Evolutionary conservation across 2,113 vertebrate genomes (phyloP).

Genomic region (Trogon melanurus): DNA sequence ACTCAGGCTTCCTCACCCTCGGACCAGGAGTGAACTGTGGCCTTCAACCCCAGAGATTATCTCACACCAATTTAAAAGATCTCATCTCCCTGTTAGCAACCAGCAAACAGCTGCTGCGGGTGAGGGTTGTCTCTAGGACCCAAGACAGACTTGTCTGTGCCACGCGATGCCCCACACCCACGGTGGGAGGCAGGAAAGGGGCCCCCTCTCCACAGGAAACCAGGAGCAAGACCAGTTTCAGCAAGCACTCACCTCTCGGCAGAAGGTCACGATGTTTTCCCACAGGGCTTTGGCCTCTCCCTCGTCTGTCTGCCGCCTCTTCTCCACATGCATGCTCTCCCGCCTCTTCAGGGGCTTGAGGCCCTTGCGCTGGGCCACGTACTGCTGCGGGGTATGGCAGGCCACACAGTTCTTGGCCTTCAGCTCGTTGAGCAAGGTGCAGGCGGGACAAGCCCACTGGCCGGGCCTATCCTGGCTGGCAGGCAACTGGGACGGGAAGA

Average conservation of each 20-base stretch:
- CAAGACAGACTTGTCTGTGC: no score
- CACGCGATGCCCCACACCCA: not conserved
- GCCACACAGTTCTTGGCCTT: constrained; percentile 90
- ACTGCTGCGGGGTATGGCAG: constrained; percentile 93
- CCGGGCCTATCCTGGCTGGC: constrained; percentile 57
- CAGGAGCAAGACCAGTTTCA: not conserved
- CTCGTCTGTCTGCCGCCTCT: constrained; percentile 90
- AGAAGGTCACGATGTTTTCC: constrained; percentile 97
- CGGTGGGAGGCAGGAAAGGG: accelerated
- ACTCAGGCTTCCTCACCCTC: not conserved
- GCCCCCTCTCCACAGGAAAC: no score
- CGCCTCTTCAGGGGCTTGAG: constrained; percentile 85
- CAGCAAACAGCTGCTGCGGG: not conserved
- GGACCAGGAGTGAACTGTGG: not conserved
- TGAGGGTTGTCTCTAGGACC: not conserved
- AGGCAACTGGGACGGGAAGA: constrained; percentile 62
- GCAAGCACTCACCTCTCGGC: constrained; percentile 87
- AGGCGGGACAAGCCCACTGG: constrained; percentile 93
- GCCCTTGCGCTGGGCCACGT: constrained; percentile 83
- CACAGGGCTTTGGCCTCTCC: constrained; percentile 96
- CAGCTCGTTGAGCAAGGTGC: constrained; percentile 89
- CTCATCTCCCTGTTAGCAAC: not conserved
- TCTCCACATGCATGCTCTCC: constrained; percentile 95
- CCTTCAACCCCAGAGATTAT: not conserved
- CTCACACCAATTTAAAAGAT: not conserved